Conservation (phyloP, 2,888 invertebrate genomes). For the Neelides folsomi region DNA sequence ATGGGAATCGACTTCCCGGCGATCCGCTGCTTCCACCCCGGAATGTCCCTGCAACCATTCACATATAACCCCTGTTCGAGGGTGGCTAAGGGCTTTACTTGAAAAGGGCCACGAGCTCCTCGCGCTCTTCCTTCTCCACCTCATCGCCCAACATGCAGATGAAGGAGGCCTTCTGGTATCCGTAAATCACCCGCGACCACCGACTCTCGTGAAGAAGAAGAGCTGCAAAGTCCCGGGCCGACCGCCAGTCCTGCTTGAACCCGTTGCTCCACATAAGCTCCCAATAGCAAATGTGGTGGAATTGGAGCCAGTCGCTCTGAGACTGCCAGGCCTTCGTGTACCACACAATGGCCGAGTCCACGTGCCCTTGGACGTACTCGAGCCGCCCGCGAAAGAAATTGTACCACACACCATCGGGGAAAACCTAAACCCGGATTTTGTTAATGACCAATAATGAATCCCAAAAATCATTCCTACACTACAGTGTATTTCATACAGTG, state of each 20-base stretch:
- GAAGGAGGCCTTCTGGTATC: constrained; percentile 75
- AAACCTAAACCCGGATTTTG: constrained; percentile 41
- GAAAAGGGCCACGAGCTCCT: constrained; percentile 52
- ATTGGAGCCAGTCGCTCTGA: constrained; percentile 74
- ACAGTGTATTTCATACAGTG: too few relatives aligned
- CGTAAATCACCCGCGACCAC: constrained; percentile 86
- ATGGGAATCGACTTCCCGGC: constrained; percentile 93
- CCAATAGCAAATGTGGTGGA: constrained; percentile 88
- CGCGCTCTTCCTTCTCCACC: constrained; percentile 42
- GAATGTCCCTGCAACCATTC: constrained; percentile 50
- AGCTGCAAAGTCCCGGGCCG: constrained; percentile 58
- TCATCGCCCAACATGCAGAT: constrained; percentile 56
- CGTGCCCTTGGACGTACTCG: constrained; percentile 64
- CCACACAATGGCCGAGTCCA: constrained; percentile 55
- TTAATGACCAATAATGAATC: neutral
- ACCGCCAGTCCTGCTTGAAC: constrained; percentile 64
- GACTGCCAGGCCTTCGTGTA: constrained; percentile 70
- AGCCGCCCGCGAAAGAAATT: constrained; percentile 77
- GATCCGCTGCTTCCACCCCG: constrained; percentile 70
- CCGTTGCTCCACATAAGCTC: constrained; percentile 82
- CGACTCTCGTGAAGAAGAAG: constrained; percentile 61
- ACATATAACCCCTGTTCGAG: neutral
- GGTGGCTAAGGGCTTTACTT: constrained; percentile 41
- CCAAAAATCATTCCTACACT: too few relatives aligned
- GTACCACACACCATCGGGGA: constrained; percentile 78